Base-by-base conservation (phyloP, 1,140 invertebrate species). In the Mactra quadrangularis region DNA sequence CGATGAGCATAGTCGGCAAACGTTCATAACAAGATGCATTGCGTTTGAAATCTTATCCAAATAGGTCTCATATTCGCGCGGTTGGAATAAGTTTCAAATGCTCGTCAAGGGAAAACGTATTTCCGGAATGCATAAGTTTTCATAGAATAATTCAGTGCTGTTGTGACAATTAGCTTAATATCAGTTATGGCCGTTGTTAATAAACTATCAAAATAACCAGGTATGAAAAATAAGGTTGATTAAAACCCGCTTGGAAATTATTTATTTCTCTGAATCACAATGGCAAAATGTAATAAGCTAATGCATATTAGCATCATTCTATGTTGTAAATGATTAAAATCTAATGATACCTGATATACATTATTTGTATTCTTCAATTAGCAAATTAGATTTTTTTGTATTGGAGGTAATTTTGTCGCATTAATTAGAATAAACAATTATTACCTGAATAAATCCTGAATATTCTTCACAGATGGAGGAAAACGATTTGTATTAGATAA, bases 251-350 rank as follows among this genome's bases (percentile, higher is more conserved):
- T 68, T 50, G 47, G 47, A 41, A 68, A 68, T 68, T 68, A 68
- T 68, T 68, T 35, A 68, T 68, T 17, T 35, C 47, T 15, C 1
- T 68, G 45, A 41, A 68, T 68, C 17, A 68, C 45, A 47, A 50
- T 68, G 47, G 47, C 41, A 68, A 68, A 68, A 68, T 68, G 41
- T 27, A 68, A 68, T 68, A 68, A 50, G 64, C 64, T 68, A 68
- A 68, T 50, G 64, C 45, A 25, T 50, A 19, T 38, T 3, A 68
- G 22, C 47, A 6, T 31, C 64, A 27, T 50, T 22, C 64, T 15
- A 25, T 7, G 47, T 6, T 47, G 45, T 7, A 41, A 68, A 68
- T 68, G 64, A 68, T 68, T 68, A 52, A 68, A 68, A 47, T 41
- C 4, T 38, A 29, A 19, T 25, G 25, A 47, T 47, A 68, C 25